phyloP scores from a whole-genome alignment of 2,113 vertebrate species.

The Psammodynastes pulverulentus region DNA sequence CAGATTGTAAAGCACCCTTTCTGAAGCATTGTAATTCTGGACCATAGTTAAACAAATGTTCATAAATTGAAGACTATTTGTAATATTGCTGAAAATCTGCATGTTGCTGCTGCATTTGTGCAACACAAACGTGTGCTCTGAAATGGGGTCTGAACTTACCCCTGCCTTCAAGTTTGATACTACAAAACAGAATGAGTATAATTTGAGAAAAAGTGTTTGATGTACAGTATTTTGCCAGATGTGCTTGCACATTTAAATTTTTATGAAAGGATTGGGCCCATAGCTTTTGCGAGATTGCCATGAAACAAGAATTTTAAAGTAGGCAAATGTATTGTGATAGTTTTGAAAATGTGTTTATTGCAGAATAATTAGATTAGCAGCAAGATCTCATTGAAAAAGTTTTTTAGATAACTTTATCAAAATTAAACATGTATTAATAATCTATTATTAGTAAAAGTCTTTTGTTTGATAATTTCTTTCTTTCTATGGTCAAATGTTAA shows the following conservation, averaged over 20 bases:
- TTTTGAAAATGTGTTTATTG: not conserved
- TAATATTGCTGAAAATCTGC: not conserved
- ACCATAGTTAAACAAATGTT: too few species aligned
- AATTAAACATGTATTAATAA: not conserved
- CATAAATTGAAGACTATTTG: too few species aligned
- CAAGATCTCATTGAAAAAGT: not conserved
- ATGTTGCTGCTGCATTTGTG: not conserved
- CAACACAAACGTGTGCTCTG: not conserved
- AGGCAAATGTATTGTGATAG: not conserved
- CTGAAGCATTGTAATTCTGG: too few species aligned
- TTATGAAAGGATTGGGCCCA: too few species aligned
- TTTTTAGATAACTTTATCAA: not conserved
- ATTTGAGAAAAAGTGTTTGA: too few species aligned
- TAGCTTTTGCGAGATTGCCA: not conserved
- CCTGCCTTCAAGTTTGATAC: too few species aligned
- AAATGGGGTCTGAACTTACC: not conserved
- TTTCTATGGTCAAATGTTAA: not conserved
- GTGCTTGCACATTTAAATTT: not conserved
- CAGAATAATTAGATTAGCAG: not conserved
- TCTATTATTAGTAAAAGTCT: not conserved
- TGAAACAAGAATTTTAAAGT: not conserved
- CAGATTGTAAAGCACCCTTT: too few species aligned
- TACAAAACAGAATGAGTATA: too few species aligned
- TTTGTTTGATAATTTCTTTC: not conserved
- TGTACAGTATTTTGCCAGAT: not conserved